Evolutionary conservation across 2,797 vertebrate species (phyloP).

Genomic region (Naso thynnoides): DNA sequence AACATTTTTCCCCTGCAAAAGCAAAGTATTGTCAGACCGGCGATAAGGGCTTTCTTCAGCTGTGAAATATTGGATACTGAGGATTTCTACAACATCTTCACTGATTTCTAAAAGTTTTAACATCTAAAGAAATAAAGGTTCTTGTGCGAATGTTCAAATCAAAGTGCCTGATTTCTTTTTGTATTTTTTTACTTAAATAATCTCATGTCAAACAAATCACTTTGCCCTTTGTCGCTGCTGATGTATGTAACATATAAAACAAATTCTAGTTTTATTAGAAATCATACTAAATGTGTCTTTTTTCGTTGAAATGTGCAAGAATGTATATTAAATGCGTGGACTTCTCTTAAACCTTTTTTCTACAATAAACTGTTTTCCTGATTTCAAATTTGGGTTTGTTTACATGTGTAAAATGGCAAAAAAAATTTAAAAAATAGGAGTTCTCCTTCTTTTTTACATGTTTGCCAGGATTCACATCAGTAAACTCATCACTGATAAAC

Average conservation of each 20-base stretch:
- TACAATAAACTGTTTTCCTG: slow-evolving; percentile 69
- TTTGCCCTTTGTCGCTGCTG: slow-evolving; percentile 25
- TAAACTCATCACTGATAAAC: not conserved
- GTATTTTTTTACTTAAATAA: slow-evolving; percentile 47
- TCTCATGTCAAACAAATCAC: slow-evolving; percentile 26
- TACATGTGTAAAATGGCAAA: not conserved
- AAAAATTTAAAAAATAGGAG: too few species aligned
- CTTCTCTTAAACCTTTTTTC: slow-evolving; percentile 47
- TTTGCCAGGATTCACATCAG: not conserved
- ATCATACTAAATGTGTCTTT: slow-evolving; percentile 5
- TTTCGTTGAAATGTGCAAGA: slow-evolving; percentile 8
- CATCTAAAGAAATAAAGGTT: not conserved
- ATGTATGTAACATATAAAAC: slow-evolving; percentile 38
- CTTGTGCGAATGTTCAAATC: slow-evolving; percentile 24
- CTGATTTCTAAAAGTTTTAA: not conserved
- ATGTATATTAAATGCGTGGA: slow-evolving; percentile 33
- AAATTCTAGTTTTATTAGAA: slow-evolving; percentile 48
- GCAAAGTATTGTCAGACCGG: slow-evolving; percentile 1
- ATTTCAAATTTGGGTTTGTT: slow-evolving; percentile 36
- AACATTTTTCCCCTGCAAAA: slow-evolving; percentile 12
- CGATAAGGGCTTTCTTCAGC: not conserved
- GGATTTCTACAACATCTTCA: slow-evolving; percentile 12
- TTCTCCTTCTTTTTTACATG: not conserved
- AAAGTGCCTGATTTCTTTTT: slow-evolving; percentile 50
- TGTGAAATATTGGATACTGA: not conserved